Evolutionary conservation across 2,888 invertebrate genomes (phyloP).

Genomic region (Drosophila pegasa): DNA sequence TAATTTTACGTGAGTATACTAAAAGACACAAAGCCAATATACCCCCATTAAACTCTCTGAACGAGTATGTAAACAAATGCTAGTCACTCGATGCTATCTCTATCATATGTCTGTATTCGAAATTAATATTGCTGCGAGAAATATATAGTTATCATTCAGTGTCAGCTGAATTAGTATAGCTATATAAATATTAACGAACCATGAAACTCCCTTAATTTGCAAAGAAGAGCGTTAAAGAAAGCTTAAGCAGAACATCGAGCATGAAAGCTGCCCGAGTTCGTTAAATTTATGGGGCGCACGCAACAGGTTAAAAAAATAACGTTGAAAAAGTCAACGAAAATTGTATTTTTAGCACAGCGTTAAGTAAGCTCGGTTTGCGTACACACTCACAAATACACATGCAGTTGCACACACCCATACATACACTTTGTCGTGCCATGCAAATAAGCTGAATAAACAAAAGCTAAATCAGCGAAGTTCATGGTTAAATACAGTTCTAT

Average conservation of each 20-base stretch:
- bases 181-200: not conserved
- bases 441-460: not conserved
- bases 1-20: not conserved
- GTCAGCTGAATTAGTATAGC: not conserved
- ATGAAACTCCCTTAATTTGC: not conserved
- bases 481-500: not conserved
- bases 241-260: not conserved
- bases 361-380: not conserved
- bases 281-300: not conserved
- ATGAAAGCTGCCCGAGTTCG: slow-evolving; percentile 1
- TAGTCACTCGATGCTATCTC: not conserved
- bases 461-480: not conserved
- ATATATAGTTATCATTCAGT: not conserved
- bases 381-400: not conserved
- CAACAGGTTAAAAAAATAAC: not conserved
- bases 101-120: not conserved
- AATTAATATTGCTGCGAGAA: not conserved
- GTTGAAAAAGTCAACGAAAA: not conserved
- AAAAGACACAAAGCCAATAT: not conserved
- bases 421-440: not conserved
- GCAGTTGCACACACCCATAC: too few relatives aligned
- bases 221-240: not conserved
- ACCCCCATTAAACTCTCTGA: not conserved
- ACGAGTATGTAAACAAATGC: not conserved
- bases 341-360: not conserved